Base-by-base conservation (phyloP, 2,888 invertebrate genomes). In the Drosophila maculinotata region DNA sequence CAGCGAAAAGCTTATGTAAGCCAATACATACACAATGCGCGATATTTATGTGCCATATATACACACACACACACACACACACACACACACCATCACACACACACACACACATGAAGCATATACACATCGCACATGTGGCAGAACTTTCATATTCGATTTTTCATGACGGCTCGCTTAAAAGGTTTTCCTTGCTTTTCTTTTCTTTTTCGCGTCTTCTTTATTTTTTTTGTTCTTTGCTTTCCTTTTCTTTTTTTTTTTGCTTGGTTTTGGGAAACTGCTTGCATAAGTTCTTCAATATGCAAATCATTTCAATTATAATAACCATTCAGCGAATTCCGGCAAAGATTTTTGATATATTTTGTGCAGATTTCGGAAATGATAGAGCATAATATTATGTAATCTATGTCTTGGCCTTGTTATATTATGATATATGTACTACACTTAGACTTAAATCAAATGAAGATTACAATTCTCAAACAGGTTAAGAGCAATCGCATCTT, bases 1-100 rank as follows among this genome's bases (percentile, higher is more conserved):
- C 67, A 70, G 72, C 69, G 57, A 65, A 69, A 69, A 69, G 85
- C 84, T 87, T 76, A 86, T 86, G 87, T 80, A 88, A 87, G 88
- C 88, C 89, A 85, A 85, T 88, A 81, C 81, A 81, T 81, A 66
- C 82, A 84, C 87, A 81, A 84, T 79, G 81, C 66, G 75, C 75
- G 67, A 76, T 73, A 73, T 73, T 73, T 73, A 73, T 73, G 76
- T 73, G 66, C 67, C 66, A 38, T 20, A 53, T 35, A 60, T 28
- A 54, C 35, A 49, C 38, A 59, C 44, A 45, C 17, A 49, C 26
- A 48, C 35, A 56, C 57, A 51, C 10, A 51, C 10, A 26, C 28
- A 30, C n/a, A 15, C 36, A 42, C 10, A 69, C 30, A 33, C 30
- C 20, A 26, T 44, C 26, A 42, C 67, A 57, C 62, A 64, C 12